phyloP scores from a whole-genome alignment of 1,140 invertebrate species.

The Cydia fagiglandana region DNA sequence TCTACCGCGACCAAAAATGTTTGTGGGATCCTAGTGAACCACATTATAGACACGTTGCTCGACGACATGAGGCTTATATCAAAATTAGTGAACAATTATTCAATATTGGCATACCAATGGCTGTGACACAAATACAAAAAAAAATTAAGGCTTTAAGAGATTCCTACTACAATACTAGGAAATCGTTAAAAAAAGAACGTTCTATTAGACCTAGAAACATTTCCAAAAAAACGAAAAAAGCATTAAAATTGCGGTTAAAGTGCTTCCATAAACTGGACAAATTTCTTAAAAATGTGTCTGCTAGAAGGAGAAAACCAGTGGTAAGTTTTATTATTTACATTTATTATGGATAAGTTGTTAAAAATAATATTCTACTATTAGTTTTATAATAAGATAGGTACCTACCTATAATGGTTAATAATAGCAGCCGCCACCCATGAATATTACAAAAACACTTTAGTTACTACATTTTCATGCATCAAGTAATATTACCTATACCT shows the following conservation, averaged over 20 bases:
- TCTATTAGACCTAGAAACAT: background rate
- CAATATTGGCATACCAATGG: background rate
- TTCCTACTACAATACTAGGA: background rate
- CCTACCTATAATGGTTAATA: too few species aligned
- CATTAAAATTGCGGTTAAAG: background rate
- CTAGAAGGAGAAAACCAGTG: background rate
- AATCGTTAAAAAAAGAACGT: background rate
- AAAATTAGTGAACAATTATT: background rate
- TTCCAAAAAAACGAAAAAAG: background rate
- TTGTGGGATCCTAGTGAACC: background rate
- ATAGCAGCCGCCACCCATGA: too few species aligned
- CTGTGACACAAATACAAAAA: background rate
- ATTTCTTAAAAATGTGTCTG: background rate
- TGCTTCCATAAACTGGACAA: background rate
- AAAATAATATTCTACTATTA: too few species aligned
- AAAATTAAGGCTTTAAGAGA: background rate
- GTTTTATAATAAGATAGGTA: too few species aligned
- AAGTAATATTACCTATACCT: too few species aligned
- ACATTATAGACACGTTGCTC: background rate
- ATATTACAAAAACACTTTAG: too few species aligned
- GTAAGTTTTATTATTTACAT: background rate
- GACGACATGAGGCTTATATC: background rate
- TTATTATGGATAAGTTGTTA: too few species aligned
- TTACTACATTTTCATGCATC: too few species aligned
- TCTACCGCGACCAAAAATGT: background rate